These are phyloP conservation scores for Elysia chlorotica DNA, from an alignment of 1,140 invertebrate genomes.

Conservation along the genomic window DNA sequence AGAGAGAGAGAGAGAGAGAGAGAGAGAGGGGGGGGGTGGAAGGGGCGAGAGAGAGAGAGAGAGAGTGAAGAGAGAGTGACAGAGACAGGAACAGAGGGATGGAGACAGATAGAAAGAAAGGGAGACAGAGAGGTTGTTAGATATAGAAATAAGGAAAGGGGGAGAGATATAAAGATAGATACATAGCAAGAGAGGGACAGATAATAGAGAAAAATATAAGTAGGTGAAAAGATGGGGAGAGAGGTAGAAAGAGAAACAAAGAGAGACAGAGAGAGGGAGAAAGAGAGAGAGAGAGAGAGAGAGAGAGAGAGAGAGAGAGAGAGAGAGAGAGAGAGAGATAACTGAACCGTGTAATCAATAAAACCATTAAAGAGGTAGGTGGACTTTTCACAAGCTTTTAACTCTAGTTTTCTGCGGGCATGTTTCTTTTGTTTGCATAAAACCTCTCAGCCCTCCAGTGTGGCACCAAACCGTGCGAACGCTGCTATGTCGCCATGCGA, in stretches of 20 bases:
- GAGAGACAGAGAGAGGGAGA: background rate
- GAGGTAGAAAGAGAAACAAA: background rate
- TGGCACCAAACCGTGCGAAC: no score
- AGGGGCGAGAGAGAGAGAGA: background rate
- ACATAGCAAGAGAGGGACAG: background rate
- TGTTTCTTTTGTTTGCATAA: no score
- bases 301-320: background rate
- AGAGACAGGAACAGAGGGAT: background rate
- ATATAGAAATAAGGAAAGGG: background rate
- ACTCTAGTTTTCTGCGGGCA: no score
- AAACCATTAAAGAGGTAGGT: no score
- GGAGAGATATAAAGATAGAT: background rate
- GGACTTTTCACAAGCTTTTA: no score
- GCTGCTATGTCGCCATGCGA: no score
- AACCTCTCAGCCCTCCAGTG: no score
- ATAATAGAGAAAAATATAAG: background rate
- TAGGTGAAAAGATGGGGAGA: background rate
- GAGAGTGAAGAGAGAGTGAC: background rate
- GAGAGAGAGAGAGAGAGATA: no score
- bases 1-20: background rate
- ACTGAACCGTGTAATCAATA: no score
- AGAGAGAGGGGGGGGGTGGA: background rate
- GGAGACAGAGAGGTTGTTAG: background rate
- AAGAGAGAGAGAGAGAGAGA: background rate
- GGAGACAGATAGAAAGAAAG: background rate